A percentile compares a stretch with the other conserved stretches of the same genome.
Conservation (phyloP, 2,888 invertebrate species). For the Coenonympha arcania region DNA sequence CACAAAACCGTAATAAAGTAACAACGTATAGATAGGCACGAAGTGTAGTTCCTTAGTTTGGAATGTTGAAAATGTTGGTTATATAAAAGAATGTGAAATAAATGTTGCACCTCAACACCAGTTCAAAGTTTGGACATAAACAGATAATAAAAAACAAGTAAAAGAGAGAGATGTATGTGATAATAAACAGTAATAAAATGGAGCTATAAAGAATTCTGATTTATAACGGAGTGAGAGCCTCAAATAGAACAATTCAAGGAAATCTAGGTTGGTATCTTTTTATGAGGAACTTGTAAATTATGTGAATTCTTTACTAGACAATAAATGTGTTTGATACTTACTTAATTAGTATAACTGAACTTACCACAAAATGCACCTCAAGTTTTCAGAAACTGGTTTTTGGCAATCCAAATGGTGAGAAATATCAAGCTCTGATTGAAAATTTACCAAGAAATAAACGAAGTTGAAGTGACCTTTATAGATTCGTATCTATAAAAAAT, state of each 20-base stretch:
- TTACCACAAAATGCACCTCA: background rate
- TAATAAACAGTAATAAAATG: constrained; percentile 25
- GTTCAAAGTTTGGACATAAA: constrained; percentile 21
- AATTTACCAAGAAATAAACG: too few species aligned
- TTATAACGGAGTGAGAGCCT: constrained; percentile 20
- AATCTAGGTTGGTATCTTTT: background rate
- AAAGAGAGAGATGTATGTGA: constrained; percentile 21
- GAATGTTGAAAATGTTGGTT: background rate
- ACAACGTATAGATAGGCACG: too few species aligned
- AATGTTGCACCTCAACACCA: constrained; percentile 13
- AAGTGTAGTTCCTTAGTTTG: too few species aligned
- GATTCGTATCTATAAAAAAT: too few species aligned
- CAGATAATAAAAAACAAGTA: constrained; percentile 22
- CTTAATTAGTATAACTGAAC: too few species aligned
- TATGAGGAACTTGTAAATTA: background rate
- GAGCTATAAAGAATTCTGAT: constrained; percentile 22
- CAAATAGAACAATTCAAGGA: constrained; percentile 17
- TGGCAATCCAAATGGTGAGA: background rate
- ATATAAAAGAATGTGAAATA: background rate
- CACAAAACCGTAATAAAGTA: too few species aligned
- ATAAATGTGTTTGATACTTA: background rate
- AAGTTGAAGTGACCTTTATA: too few species aligned
- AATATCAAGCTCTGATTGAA: too few species aligned
- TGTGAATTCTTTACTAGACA: background rate
- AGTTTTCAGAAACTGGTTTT: background rate